These are phyloP conservation scores for Drosophila athabasca DNA, from an alignment of 1,140 invertebrate species.

Conservation along the genomic window DNA sequence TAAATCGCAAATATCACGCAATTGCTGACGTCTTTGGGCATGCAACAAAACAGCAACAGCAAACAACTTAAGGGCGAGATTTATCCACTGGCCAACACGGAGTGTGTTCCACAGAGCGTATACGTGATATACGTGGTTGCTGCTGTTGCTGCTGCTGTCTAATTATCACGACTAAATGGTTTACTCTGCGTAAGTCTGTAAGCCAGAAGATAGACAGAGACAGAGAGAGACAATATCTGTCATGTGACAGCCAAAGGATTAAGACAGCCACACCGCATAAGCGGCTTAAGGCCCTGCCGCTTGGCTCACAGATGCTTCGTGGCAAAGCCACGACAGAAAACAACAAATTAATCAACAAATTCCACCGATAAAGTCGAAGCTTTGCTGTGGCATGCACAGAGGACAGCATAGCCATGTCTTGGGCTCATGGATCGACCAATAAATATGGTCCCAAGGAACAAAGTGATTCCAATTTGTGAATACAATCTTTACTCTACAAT, in stretches of 20 bases:
- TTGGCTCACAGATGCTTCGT: slow-evolving; percentile 1
- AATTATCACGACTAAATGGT: slow-evolving; percentile 31
- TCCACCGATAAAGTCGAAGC: slow-evolving; percentile 11
- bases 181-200: not conserved
- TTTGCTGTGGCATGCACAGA: not conserved
- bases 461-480: too few species aligned
- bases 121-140: slow-evolving; percentile 23
- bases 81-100: slow-evolving; percentile 16
- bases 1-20: slow-evolving; percentile 13
- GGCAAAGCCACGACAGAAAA: slow-evolving; percentile 3
- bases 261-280: slow-evolving; percentile 35
- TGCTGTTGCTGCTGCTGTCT: slow-evolving; percentile 11
- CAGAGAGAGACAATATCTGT: slow-evolving; percentile 7
- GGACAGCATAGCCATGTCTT: too few species aligned
- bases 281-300: slow-evolving; percentile 27
- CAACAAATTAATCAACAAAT: slow-evolving; percentile 38
- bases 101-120: slow-evolving; percentile 23
- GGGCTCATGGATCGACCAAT: too few species aligned
- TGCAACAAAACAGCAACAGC: slow-evolving; percentile 2
- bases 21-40: slow-evolving; percentile 33
- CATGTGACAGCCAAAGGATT: slow-evolving; percentile 37
- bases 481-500: too few species aligned
- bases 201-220: not conserved
- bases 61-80: slow-evolving; percentile 21
- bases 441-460: too few species aligned